Conservation (phyloP, 2,888 invertebrate genomes). For the Limnephilus rhombicus region DNA sequence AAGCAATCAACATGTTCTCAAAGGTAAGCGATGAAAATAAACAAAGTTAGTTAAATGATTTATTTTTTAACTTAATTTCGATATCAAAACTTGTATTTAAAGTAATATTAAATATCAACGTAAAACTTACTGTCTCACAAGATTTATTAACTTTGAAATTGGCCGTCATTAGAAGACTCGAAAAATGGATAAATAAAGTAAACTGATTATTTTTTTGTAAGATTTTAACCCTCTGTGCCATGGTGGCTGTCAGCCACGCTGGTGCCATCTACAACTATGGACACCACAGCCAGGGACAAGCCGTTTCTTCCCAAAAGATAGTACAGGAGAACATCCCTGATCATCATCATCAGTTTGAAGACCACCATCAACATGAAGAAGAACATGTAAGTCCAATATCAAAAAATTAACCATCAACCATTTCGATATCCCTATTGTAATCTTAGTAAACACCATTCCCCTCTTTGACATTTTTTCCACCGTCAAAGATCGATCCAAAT, state of each 20-base stretch:
- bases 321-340: conserved; percentile 71
- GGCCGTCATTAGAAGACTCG: neutral
- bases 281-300: conserved; percentile 67
- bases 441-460: no score
- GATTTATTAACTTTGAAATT: neutral
- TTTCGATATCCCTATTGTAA: no score
- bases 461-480: no score
- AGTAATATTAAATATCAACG: neutral
- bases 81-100: no score
- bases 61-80: no score
- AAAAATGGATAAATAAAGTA: neutral
- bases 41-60: neutral
- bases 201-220: neutral
- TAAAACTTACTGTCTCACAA: neutral
- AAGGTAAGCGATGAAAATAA: neutral
- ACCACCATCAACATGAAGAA: conserved; percentile 49
- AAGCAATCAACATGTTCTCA: conserved; percentile 24
- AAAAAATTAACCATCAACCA: neutral
- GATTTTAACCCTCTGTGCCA: conserved; percentile 54
- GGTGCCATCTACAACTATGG: conserved; percentile 48
- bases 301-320: conserved; percentile 74
- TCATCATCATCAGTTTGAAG: conserved; percentile 62
- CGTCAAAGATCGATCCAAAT: no score
- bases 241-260: conserved; percentile 52
- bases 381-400: conserved; percentile 9